These are phyloP conservation scores for Hermatobates lingyangjiaoensis DNA, from an alignment of 1,140 invertebrate species.

Conservation along the genomic window DNA sequence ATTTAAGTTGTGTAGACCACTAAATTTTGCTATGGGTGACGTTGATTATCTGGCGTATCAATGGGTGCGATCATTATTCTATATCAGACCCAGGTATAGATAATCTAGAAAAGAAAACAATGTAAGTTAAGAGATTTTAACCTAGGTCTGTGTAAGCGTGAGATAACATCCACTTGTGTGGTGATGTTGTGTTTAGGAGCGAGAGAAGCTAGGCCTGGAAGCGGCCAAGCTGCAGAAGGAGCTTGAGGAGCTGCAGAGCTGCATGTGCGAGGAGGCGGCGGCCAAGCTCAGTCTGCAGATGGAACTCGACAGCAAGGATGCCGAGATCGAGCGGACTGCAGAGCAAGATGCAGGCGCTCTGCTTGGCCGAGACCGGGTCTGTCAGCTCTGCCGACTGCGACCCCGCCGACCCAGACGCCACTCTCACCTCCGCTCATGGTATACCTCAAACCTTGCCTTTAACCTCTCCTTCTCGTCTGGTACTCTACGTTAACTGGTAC, in stretches of 20 bases:
- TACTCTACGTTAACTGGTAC: no score
- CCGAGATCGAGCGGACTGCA: constrained; percentile 84
- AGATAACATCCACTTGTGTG: not conserved
- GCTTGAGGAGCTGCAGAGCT: constrained; percentile 60
- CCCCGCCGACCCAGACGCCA: constrained; percentile 57
- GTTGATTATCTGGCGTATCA: no score
- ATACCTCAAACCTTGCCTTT: no score
- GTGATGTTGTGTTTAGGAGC: constrained; percentile 43
- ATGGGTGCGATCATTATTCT: no score
- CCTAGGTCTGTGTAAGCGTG: no score
- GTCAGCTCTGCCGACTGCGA: constrained; percentile 76
- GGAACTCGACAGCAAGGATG: constrained; percentile 91
- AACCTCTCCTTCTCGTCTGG: no score
- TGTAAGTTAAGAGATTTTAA: no score
- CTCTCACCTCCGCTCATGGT: not conserved
- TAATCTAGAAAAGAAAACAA: no score
- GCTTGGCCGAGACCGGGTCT: constrained; percentile 64
- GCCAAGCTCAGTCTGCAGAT: constrained; percentile 64
- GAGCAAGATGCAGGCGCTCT: constrained; percentile 53
- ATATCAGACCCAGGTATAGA: no score
- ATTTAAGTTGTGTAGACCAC: no score
- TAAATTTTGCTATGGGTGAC: no score
- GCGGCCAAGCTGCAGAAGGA: constrained; percentile 67
- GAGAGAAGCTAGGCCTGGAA: constrained; percentile 80
- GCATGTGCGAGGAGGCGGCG: constrained; percentile 46